Conservation (phyloP, 2,113 vertebrate species). For the Corydoras sp. region DNA sequence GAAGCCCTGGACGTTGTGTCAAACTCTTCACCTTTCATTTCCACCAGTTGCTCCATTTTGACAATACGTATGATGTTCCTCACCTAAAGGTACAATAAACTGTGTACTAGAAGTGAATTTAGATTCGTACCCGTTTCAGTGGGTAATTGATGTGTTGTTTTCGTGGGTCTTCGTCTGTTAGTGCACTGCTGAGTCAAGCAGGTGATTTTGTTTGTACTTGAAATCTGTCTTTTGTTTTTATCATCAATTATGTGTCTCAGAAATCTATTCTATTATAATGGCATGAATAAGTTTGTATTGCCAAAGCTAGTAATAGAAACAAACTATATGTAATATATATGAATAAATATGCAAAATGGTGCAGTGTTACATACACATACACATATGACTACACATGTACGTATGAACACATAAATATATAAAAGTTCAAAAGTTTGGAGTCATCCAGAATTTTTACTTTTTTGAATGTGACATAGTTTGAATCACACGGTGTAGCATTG, state of each 20-base stretch:
- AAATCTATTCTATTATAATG: constrained; percentile 59
- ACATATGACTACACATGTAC: constrained; percentile 1
- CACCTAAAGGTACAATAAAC: too few relatives aligned
- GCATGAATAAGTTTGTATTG: constrained; percentile 64
- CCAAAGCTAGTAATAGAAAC: constrained; percentile 64
- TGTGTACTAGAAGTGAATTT: too few relatives aligned
- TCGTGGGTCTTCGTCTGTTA: constrained; percentile 23
- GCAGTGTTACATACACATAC: constrained; percentile 39
- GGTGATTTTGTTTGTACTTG: constrained; percentile 55
- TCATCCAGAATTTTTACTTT: too few relatives aligned
- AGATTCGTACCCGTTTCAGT: too few relatives aligned
- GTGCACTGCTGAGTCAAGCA: constrained; percentile 61
- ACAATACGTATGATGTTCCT: too few relatives aligned
- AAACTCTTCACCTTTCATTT: background rate
- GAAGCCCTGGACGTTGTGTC: background rate
- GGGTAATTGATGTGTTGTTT: too few relatives aligned
- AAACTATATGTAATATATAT: constrained; percentile 51
- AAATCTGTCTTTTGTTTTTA: constrained; percentile 61
- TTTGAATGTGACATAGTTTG: too few relatives aligned
- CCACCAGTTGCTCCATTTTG: background rate
- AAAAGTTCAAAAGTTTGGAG: background rate
- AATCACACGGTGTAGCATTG: too few relatives aligned
- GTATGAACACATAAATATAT: constrained; percentile 2
- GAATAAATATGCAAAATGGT: constrained; percentile 65
- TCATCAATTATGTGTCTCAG: constrained; percentile 58